phyloP scores from a whole-genome alignment of 2,113 vertebrate genomes.

The Gymnarchus niloticus region DNA sequence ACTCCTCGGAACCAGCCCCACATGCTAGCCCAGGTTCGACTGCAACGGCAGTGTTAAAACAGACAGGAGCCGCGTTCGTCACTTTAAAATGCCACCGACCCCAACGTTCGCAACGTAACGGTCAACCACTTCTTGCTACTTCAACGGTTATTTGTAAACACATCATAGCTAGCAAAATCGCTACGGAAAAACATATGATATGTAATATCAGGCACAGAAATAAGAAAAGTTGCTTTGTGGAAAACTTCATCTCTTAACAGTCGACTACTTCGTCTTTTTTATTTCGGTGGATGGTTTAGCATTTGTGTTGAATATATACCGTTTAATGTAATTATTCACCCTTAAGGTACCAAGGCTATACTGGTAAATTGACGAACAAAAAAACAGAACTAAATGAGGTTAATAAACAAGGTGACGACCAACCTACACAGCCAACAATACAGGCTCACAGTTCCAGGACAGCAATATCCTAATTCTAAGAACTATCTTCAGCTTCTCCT shows the following conservation, averaged over 20 bases:
- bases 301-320: background rate
- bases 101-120: background rate
- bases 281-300: background rate
- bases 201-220: background rate
- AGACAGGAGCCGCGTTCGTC: background rate
- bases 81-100: background rate
- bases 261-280: background rate
- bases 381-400: background rate
- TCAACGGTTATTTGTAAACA: background rate
- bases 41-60: background rate
- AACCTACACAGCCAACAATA: background rate
- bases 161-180: background rate
- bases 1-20: background rate
- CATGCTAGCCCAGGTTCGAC: background rate
- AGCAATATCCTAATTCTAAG: background rate
- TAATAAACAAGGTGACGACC: background rate
- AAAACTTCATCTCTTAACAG: background rate
- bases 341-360: background rate
- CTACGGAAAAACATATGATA: background rate
- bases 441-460: background rate
- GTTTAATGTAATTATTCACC: background rate
- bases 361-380: background rate
- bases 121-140: background rate
- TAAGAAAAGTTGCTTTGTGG: background rate
- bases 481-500: background rate